A percentile compares a stretch with the other conserved stretches of the same genome.
phyloP scores from a whole-genome alignment of 2,888 invertebrate genomes.

The Melipona beecheii region DNA sequence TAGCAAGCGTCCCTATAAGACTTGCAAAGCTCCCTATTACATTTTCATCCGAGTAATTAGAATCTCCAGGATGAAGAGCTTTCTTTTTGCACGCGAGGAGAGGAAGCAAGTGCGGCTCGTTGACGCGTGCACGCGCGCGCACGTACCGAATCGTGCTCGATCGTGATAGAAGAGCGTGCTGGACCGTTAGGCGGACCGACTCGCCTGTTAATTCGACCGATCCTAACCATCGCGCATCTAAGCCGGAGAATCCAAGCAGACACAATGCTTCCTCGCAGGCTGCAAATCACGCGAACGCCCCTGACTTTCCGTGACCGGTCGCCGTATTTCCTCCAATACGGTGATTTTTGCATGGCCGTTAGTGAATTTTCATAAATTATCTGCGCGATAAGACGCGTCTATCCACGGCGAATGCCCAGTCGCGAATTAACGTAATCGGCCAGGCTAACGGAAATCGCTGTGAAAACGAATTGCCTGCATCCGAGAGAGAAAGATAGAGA shows the following conservation, averaged over 20 bases:
- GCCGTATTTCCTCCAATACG: conserved; percentile 34
- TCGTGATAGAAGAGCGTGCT: not conserved
- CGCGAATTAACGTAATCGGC: conserved; percentile 11
- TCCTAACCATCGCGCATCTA: not conserved
- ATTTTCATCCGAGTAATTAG: too few species aligned
- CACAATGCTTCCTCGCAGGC: conserved; percentile 1
- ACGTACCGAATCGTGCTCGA: not conserved
- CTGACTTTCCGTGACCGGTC: conserved; percentile 33
- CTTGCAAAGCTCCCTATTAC: too few species aligned
- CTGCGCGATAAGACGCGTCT: conserved; percentile 27
- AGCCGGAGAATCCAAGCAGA: not conserved
- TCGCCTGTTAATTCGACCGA: conserved; percentile 8
- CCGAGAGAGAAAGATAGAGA: not conserved
- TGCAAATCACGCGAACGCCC: conserved; percentile 45
- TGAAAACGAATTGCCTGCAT: not conserved
- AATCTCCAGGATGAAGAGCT: not conserved
- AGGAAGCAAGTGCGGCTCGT: not conserved
- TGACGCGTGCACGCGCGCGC: not conserved
- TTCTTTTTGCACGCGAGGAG: not conserved
- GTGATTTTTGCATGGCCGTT: conserved; percentile 34
- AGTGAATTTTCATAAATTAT: conserved; percentile 48
- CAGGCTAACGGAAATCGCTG: conserved; percentile 1
- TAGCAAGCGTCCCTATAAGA: too few species aligned
- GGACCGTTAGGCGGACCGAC: conserved; percentile 12
- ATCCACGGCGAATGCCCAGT: not conserved